A percentile compares a stretch with the other conserved stretches of the same genome.
These are phyloP conservation scores for Drosophila melanica DNA, from an alignment of 1,140 invertebrate genomes.

Conservation along the genomic window DNA sequence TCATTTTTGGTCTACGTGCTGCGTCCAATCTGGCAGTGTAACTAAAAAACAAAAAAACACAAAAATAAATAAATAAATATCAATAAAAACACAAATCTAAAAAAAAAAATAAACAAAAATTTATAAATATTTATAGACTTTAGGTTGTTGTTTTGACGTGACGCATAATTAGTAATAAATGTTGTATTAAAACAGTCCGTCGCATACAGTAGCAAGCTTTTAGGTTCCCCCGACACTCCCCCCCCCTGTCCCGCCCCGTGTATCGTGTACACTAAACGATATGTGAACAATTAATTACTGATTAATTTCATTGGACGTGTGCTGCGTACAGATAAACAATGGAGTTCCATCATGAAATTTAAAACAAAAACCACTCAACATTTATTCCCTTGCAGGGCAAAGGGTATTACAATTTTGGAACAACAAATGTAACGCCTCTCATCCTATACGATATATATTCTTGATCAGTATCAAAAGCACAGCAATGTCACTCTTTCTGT, in stretches of 20 bases:
- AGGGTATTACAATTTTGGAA: too few species aligned
- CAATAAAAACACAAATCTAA: slow-evolving; percentile 13
- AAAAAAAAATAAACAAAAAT: slow-evolving; percentile 36
- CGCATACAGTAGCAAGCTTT: slow-evolving; percentile 60
- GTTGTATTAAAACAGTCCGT: slow-evolving; percentile 28
- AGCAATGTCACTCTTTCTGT: too few species aligned
- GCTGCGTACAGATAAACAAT: slow-evolving; percentile 11
- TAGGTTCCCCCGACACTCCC: slow-evolving; percentile 34
- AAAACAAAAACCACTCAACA: too few species aligned
- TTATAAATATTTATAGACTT: slow-evolving; percentile 75
- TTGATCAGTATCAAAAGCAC: too few species aligned
- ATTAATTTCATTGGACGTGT: slow-evolving; percentile 63
- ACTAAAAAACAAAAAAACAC: slow-evolving; percentile 28
- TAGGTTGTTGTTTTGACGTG: slow-evolving; percentile 72
- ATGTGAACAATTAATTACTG: slow-evolving; percentile 73
- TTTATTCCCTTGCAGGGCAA: too few species aligned
- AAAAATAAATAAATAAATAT: slow-evolving; percentile 9
- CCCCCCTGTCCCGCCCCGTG: not conserved
- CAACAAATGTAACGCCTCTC: too few species aligned
- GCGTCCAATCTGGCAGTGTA: slow-evolving; percentile 32
- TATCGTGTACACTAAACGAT: slow-evolving; percentile 32
- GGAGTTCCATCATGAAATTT: not conserved
- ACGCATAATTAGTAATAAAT: slow-evolving; percentile 75
- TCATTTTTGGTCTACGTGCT: slow-evolving; percentile 68
- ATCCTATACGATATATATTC: too few species aligned